Percentiles rank a stretch among this genome's conserved stretches.
Conservation (phyloP, 2,888 invertebrate genomes). For the Drosophila parthenogenetica region DNA sequence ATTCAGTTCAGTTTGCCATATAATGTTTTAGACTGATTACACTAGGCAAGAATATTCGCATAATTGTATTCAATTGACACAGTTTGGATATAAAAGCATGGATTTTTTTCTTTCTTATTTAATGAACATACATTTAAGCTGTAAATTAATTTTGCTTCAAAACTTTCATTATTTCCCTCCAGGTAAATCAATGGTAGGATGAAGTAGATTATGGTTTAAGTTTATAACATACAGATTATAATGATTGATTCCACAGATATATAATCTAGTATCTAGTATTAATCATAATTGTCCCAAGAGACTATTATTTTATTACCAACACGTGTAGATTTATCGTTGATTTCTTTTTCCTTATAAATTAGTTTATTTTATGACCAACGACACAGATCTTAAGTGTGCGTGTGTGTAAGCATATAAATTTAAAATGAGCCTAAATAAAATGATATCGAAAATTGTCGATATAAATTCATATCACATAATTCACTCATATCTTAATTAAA, state of each 20-base stretch:
- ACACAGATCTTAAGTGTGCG: not conserved
- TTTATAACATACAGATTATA: too few relatives aligned
- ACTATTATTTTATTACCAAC: not conserved
- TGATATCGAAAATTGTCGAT: slow-evolving; percentile 7
- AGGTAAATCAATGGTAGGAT: too few relatives aligned
- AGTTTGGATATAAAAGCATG: not conserved
- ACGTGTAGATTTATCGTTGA: not conserved
- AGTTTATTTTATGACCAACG: not conserved
- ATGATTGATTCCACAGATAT: too few relatives aligned
- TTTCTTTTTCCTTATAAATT: not conserved
- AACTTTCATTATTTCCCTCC: not conserved
- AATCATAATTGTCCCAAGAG: too few relatives aligned
- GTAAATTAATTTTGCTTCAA: too few relatives aligned
- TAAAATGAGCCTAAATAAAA: not conserved
- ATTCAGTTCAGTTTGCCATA: slow-evolving; percentile 3
- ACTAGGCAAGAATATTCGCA: not conserved
- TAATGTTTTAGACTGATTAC: slow-evolving; percentile 4
- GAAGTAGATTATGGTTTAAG: too few relatives aligned
- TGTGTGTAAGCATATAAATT: not conserved
- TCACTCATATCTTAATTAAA: not conserved
- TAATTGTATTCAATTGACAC: not conserved
- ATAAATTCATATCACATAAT: not conserved
- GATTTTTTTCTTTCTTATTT: too few relatives aligned
- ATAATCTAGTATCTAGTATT: too few relatives aligned
- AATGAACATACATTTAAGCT: too few relatives aligned